Evolutionary conservation across 2,113 vertebrate genomes (phyloP).

Genomic region (Xenopus laevis): DNA sequence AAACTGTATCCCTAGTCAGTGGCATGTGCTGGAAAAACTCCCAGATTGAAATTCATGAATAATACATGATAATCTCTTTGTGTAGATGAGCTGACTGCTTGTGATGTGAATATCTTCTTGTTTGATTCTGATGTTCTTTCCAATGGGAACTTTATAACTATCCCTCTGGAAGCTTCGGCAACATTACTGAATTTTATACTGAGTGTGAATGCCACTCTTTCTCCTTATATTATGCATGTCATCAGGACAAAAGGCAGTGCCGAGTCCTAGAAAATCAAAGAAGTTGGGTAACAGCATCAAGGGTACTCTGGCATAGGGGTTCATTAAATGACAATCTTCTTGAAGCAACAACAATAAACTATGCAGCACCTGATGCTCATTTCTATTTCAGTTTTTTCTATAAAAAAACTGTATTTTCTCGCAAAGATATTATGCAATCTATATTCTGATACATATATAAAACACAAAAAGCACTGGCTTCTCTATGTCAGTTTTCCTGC

Average conservation of each 20-base stretch:
- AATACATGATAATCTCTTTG: conserved; percentile 55
- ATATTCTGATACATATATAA: no score
- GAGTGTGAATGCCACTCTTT: conserved; percentile 38
- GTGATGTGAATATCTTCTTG: conserved; percentile 52
- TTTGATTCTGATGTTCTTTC: conserved; percentile 53
- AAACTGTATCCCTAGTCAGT: conserved; percentile 50
- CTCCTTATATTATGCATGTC: conserved; percentile 46
- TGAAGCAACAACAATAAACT: conserved; percentile 41
- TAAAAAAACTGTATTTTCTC: no score
- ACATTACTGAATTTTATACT: conserved; percentile 37
- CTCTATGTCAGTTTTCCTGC: no score
- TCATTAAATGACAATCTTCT: conserved; percentile 28
- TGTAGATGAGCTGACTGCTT: conserved; percentile 51
- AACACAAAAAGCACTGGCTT: no score
- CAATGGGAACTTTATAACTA: conserved; percentile 43
- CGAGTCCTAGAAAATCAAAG: conserved; percentile 52
- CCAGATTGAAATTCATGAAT: conserved; percentile 61
- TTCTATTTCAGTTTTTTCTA: no score
- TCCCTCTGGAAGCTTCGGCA: conserved; percentile 44
- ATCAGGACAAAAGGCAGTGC: conserved; percentile 46
- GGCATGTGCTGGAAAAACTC: conserved; percentile 58
- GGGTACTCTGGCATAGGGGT: conserved; percentile 43
- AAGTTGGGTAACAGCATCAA: conserved; percentile 43
- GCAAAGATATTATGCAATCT: no score
- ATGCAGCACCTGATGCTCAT: neutral